These are phyloP conservation scores for Drosophila nr. fundita DNA, from an alignment of 2,888 invertebrate genomes.

Conservation along the genomic window DNA sequence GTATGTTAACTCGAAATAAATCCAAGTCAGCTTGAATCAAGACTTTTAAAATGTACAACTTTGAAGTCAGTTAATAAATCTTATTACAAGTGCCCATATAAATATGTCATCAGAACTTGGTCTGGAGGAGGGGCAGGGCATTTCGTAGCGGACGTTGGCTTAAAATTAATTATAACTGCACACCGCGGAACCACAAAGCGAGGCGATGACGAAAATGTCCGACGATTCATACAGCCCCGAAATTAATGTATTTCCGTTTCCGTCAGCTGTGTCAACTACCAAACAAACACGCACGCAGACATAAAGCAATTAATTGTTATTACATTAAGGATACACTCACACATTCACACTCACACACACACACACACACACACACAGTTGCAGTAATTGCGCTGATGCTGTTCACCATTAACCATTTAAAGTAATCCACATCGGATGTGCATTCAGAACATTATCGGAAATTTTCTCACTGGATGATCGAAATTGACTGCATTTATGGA, in stretches of 20 bases:
- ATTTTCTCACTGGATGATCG: not conserved
- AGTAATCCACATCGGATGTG: not conserved
- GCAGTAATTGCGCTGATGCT: not conserved
- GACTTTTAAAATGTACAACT: not conserved
- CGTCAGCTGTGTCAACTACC: slow-evolving; percentile 43
- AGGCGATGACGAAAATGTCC: slow-evolving; percentile 49
- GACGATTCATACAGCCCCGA: slow-evolving; percentile 61
- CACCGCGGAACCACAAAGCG: not conserved
- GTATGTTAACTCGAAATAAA: not conserved
- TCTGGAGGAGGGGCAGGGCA: not conserved
- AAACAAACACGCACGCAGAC: slow-evolving; percentile 22
- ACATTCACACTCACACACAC: slow-evolving; percentile 14
- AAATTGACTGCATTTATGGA: no score
- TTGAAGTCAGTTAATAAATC: not conserved
- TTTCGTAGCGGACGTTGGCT: not conserved
- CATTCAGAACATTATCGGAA: not conserved
- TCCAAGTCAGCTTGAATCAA: not conserved
- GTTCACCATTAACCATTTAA: not conserved
- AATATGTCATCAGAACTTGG: slow-evolving; percentile 4
- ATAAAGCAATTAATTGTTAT: slow-evolving; percentile 71
- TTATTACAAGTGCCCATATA: not conserved
- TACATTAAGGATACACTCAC: slow-evolving; percentile 57
- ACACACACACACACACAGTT: not conserved
- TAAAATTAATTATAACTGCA: slow-evolving; percentile 10
- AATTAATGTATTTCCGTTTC: slow-evolving; percentile 71